Evolutionary conservation across 2,113 vertebrate species (phyloP).

Genomic region (Phaethornis superciliosus): DNA sequence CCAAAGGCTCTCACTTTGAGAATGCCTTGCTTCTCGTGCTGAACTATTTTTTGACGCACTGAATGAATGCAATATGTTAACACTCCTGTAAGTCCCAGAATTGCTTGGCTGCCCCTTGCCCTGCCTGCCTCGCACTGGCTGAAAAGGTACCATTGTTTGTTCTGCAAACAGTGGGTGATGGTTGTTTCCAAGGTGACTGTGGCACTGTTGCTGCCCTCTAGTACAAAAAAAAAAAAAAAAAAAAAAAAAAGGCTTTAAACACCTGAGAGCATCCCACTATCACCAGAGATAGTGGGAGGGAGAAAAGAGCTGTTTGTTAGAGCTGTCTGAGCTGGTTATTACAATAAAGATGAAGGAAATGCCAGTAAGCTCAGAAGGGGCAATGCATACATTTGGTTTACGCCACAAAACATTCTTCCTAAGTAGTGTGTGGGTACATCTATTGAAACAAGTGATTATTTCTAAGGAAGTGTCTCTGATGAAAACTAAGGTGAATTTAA

Average conservation of each 20-base stretch:
- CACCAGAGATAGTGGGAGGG: conserved; percentile 7
- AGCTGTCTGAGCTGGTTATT: background rate
- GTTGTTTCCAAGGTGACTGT: conserved; percentile 85
- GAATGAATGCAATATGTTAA: conserved; percentile 80
- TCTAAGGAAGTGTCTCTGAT: background rate
- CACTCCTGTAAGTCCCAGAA: conserved; percentile 77
- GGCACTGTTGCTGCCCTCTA: conserved; percentile 77
- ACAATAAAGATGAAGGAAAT: background rate
- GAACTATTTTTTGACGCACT: conserved; percentile 74
- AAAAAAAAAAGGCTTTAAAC: conserved; percentile 59
- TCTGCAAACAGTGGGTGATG: conserved; percentile 92
- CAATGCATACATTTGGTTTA: background rate
- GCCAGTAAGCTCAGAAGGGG: background rate
- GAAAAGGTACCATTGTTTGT: conserved; percentile 95
- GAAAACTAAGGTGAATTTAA: background rate
- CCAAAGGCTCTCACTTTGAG: conserved; percentile 68
- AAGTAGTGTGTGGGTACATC: background rate
- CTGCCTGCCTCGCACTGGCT: conserved; percentile 81
- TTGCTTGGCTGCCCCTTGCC: conserved; percentile 82
- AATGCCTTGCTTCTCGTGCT: conserved; percentile 61
- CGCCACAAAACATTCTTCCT: background rate
- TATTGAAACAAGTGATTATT: background rate
- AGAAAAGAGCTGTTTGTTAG: background rate
- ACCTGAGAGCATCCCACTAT: conserved; percentile 82
- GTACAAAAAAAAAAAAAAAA: conserved; percentile 2